Evolutionary conservation across 2,888 invertebrate species (phyloP), one percentile per base, ranked within the genome.

Genomic region (Salticus scenicus): DNA sequence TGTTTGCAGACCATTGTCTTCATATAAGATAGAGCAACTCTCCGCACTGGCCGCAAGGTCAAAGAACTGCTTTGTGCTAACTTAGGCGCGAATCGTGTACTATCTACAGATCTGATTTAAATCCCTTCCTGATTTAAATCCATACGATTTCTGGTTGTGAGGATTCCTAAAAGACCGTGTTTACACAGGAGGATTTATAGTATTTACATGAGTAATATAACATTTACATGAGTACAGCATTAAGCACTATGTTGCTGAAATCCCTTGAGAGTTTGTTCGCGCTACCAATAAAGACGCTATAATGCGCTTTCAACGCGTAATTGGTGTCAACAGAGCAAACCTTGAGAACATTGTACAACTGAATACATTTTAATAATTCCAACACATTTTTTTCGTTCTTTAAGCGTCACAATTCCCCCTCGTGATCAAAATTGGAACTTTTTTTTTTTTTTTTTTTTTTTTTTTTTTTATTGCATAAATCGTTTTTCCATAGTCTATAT

Each of bases 121-220:
- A n/a, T n/a, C n/a, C n/a, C n/a, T n/a, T n/a, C n/a, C n/a, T n/a
- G n/a, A n/a, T n/a, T n/a, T n/a, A n/a, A n/a, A n/a, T n/a, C n/a
- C n/a, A n/a, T n/a, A n/a, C n/a, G n/a, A n/a, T n/a, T n/a, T n/a
- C n/a, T n/a, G n/a, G n/a, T n/a, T n/a, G n/a, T n/a, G n/a, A n/a
- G n/a, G n/a, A n/a, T n/a, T n/a, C n/a, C n/a, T n/a, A n/a, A n/a
- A n/a, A n/a, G n/a, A n/a, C n/a, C 0, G 41, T 41, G 71, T 71
- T 41, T 71, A 42, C 1, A 7, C 17, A 8, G 71, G 71, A 37
- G 10, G 42, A 1, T 20, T 71, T 41, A 0, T 20, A 24, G 20
- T 41, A n/a, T n/a, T 41, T 71, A 20, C n/a, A 37, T 71, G 71
- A 71, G 24, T 24, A 41, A 41, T 41, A 71, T n/a, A n/a, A n/a